phyloP scores from a whole-genome alignment of 2,888 invertebrate genomes.

The Cosmia pyralina region DNA sequence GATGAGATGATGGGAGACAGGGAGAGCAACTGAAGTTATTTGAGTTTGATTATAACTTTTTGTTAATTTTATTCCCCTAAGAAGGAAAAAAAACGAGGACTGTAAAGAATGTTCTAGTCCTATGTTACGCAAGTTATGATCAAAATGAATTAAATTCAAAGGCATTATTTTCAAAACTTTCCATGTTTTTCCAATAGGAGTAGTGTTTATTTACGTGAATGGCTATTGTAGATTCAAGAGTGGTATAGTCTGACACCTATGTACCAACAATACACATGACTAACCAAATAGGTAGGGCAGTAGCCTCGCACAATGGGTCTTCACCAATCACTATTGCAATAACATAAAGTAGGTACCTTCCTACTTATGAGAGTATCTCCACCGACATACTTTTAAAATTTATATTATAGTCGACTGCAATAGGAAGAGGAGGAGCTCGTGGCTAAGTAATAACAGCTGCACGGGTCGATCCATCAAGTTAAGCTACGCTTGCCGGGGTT shows the following conservation, averaged over 20 bases:
- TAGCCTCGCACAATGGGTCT: constrained; percentile 1
- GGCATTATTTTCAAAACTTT: background rate
- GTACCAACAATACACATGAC: background rate
- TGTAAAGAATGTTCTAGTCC: background rate
- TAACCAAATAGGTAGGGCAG: background rate
- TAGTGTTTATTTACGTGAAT: constrained; percentile 1
- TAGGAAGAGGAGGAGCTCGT: too few species aligned
- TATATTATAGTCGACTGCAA: too few species aligned
- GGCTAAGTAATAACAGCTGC: too few species aligned
- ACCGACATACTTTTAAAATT: too few species aligned
- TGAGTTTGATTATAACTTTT: constrained; percentile 5
- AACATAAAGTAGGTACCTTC: background rate
- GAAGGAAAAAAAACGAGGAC: background rate
- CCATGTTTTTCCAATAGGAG: constrained; percentile 7
- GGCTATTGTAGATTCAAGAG: constrained; percentile 29
- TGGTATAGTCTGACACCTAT: background rate
- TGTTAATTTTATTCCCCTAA: background rate
- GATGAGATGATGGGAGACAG: background rate
- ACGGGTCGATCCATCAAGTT: too few species aligned
- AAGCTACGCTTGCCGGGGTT: too few species aligned
- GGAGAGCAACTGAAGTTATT: background rate
- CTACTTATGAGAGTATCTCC: background rate
- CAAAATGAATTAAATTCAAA: constrained; percentile 2
- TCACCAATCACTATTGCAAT: constrained; percentile 1
- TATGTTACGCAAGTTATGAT: background rate